Percentiles rank a stretch among this genome's conserved stretches.
Evolutionary conservation across 2,888 invertebrate species (phyloP).

Genomic region (Drosophila borborema): DNA sequence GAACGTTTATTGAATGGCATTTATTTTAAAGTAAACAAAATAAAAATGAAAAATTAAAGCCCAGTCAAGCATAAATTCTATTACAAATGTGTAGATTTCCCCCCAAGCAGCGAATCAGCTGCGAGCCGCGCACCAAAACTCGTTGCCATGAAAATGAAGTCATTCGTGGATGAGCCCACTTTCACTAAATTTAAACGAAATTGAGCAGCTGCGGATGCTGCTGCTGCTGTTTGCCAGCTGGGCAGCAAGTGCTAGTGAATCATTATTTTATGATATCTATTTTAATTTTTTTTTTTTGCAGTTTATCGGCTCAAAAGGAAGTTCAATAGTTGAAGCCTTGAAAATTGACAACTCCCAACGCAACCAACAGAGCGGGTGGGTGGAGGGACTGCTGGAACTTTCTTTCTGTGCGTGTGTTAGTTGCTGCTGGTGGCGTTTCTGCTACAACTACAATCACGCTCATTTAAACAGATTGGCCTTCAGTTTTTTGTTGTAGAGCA

Average conservation of each 20-base stretch:
- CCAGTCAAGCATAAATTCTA: constrained; percentile 2
- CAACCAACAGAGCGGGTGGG: constrained; percentile 17
- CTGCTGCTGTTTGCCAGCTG: constrained; percentile 46
- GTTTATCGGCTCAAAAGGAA: constrained; percentile 12
- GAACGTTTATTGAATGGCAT: constrained; percentile 29
- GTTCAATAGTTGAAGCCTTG: constrained; percentile 52
- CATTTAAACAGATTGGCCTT: not conserved
- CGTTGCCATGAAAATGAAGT: constrained; percentile 56
- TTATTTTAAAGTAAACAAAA: constrained; percentile 25
- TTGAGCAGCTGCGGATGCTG: constrained; percentile 3
- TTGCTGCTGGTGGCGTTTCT: not conserved
- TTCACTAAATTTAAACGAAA: constrained; percentile 36
- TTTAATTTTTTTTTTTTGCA: no score
- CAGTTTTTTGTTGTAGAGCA: not conserved
- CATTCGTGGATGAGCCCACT: constrained; percentile 44
- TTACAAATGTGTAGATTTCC: constrained; percentile 1
- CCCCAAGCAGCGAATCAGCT: constrained; percentile 48
- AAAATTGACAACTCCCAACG: constrained; percentile 56
- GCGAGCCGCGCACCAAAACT: constrained; percentile 32
- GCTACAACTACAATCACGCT: constrained; percentile 3
- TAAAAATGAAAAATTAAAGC: not conserved
- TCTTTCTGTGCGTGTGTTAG: constrained; percentile 35
- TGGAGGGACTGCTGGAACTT: constrained; percentile 65
- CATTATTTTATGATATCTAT: constrained; percentile 50
- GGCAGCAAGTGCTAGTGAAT: constrained; percentile 30